These are phyloP conservation scores for Orthonyx spaldingii DNA, from an alignment of 2,113 vertebrate genomes.

Conservation along the genomic window DNA sequence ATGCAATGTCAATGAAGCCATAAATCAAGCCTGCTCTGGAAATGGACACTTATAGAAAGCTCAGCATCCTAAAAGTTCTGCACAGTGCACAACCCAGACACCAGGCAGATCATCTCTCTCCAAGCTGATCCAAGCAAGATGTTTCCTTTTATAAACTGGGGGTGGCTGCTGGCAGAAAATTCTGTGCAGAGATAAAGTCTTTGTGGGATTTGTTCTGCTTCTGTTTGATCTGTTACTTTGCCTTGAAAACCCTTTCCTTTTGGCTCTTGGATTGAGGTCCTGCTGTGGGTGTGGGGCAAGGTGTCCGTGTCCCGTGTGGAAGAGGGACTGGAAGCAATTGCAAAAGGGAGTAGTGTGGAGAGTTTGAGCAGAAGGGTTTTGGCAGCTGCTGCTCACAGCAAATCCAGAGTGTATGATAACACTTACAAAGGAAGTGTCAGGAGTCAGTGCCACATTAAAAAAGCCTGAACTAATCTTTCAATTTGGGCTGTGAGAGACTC, in stretches of 20 bases:
- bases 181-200: neutral
- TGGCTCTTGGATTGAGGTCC: neutral
- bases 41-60: neutral
- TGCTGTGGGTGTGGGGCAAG: neutral
- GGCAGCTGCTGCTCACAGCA: neutral
- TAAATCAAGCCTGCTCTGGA: neutral
- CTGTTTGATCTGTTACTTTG: neutral
- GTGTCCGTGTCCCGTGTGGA: neutral
- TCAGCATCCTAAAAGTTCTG: neutral
- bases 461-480: slow-evolving; percentile 22
- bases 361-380: neutral
- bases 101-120: neutral
- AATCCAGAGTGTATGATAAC: neutral
- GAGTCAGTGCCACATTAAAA: neutral
- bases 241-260: neutral
- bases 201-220: neutral
- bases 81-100: neutral
- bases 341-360: neutral
- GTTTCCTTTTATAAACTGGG: neutral
- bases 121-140: neutral
- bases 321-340: neutral
- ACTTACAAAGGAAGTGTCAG: neutral
- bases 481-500: neutral
- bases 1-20: neutral
- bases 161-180: neutral